Conservation (phyloP, 2,113 vertebrate species). For the Balaenoptera acutorostrata region DNA sequence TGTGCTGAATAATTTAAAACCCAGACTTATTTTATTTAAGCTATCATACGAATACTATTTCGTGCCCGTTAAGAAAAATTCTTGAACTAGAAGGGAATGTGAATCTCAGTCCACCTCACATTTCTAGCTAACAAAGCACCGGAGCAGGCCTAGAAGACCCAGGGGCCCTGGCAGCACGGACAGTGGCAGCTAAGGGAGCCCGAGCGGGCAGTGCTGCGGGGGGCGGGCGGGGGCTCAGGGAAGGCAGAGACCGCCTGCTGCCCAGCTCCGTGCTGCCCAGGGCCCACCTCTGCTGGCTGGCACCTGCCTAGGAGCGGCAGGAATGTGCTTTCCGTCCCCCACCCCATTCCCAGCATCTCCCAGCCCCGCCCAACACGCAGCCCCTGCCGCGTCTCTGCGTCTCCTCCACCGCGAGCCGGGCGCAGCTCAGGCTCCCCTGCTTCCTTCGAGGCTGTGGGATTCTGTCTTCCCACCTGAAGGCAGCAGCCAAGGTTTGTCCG, state of each 20-base stretch:
- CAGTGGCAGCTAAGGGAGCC: not conserved
- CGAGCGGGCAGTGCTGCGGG: not conserved
- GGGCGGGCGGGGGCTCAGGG: fast-evolving
- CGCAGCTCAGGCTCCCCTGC: too few relatives aligned
- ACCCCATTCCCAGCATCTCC: too few relatives aligned
- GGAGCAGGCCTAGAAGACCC: not conserved
- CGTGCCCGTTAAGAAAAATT: not conserved
- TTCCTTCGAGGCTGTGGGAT: not conserved
- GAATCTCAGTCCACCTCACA: not conserved
- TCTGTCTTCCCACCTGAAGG: not conserved
- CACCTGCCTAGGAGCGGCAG: too few relatives aligned
- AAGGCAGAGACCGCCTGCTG: not conserved
- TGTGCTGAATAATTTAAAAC: not conserved
- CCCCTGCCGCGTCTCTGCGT: too few relatives aligned
- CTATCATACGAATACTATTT: not conserved
- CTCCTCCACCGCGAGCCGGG: too few relatives aligned
- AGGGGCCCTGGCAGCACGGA: not conserved
- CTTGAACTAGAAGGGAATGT: not conserved
- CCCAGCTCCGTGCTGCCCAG: not conserved
- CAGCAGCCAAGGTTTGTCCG: not conserved
- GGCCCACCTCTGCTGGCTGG: not conserved
- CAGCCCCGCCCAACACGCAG: too few relatives aligned
- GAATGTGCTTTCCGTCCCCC: too few relatives aligned
- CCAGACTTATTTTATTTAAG: not conserved
- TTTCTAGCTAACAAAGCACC: not conserved